Conservation (phyloP, 2,888 invertebrate genomes). For the Torymus aiolomorphi region DNA sequence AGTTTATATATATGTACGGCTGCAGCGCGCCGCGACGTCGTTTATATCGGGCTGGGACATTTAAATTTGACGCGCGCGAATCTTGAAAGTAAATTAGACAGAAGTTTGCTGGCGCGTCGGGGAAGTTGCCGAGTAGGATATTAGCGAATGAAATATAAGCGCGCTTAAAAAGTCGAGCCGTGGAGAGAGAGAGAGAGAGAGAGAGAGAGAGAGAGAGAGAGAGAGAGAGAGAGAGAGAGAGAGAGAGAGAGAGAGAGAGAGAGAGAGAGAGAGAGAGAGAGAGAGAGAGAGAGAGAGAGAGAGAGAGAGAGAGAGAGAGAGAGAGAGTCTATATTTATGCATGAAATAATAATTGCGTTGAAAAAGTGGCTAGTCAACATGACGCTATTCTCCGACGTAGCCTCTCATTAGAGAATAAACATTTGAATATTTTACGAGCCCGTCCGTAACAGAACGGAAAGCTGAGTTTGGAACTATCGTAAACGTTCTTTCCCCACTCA, state of each 20-base stretch:
- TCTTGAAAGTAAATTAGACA: constrained; percentile 55
- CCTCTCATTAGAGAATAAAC: constrained; percentile 19
- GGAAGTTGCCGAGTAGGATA: constrained; percentile 23
- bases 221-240: not conserved
- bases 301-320: not conserved
- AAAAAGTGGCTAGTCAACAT: constrained; percentile 15
- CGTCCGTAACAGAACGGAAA: no score
- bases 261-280: not conserved
- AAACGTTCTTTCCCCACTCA: no score
- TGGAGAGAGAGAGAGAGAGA: not conserved
- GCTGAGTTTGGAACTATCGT: no score
- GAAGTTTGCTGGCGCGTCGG: constrained; percentile 34
- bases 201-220: not conserved
- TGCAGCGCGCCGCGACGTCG: constrained; percentile 2
- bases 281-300: not conserved
- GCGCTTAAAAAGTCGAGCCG: constrained; percentile 2
- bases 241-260: not conserved
- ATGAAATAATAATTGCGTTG: constrained; percentile 25
- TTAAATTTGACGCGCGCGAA: constrained; percentile 52
- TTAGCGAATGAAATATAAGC: constrained; percentile 46
- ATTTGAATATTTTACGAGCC: constrained; percentile 8
- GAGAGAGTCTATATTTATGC: constrained; percentile 19
- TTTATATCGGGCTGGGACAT: constrained; percentile 38
- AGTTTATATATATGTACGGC: constrained; percentile 4
- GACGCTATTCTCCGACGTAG: not conserved